phyloP scores from a whole-genome alignment of 2,113 vertebrate species.

The Meriones unguiculatus region DNA sequence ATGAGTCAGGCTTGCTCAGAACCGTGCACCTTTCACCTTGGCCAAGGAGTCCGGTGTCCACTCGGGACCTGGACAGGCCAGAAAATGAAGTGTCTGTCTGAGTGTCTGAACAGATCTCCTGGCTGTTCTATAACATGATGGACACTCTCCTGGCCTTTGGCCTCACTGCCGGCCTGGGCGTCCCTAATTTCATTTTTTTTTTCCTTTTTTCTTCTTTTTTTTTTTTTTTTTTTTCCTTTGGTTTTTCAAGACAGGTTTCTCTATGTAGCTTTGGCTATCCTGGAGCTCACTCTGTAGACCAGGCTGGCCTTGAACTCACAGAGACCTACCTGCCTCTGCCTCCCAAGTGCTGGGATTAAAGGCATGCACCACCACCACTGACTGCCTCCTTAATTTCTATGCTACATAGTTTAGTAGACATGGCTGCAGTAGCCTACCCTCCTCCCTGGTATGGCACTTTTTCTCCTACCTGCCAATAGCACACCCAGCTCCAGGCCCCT shows the following conservation, averaged over 20 bases:
- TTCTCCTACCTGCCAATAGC: background rate
- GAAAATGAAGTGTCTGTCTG: conserved; percentile 67
- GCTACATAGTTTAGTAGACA: background rate
- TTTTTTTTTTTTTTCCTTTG: too few species aligned
- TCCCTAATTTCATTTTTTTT: background rate
- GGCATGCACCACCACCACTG: background rate
- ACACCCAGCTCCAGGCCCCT: background rate
- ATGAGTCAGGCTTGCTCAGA: conserved; percentile 75
- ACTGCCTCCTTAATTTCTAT: background rate
- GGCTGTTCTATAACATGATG: background rate
- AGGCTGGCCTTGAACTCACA: too few species aligned
- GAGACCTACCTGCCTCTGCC: background rate
- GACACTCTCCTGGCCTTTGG: background rate
- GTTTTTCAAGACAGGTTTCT: too few species aligned
- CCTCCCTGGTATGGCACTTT: rapidly evolving
- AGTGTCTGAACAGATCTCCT: conserved; percentile 11
- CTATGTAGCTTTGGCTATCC: too few species aligned
- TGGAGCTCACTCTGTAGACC: too few species aligned
- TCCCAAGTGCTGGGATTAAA: background rate
- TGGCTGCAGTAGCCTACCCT: background rate
- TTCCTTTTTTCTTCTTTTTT: too few species aligned
- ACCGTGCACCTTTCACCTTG: conserved; percentile 64
- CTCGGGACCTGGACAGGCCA: conserved; percentile 74
- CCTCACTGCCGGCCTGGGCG: background rate
- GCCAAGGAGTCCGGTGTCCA: conserved; percentile 67